Evolutionary conservation across 2,888 invertebrate genomes (phyloP), one percentile per base, ranked within the genome.

Genomic region (Drosophila falleni): DNA sequence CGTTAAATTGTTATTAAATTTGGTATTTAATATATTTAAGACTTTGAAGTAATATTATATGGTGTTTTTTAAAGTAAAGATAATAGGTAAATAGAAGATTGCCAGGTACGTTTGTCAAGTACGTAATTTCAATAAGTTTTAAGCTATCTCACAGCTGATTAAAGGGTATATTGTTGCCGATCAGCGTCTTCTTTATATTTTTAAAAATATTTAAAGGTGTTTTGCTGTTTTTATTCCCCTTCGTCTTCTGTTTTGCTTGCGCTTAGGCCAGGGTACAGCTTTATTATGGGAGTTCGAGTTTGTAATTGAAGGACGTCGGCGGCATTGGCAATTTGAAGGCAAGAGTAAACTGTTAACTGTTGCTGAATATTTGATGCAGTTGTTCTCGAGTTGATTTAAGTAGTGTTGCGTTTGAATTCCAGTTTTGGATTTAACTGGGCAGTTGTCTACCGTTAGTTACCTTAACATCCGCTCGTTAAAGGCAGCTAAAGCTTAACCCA

Each of bases 231-330:
- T 46, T 51, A 50, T 19, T 50, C 41, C 23, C 49, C 41, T 41
- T 50, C 11, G 23, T 42, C 16, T 41, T 19, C 9, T 16, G 10
- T 31, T 23, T 37, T 16, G 37, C 46, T 50, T 42, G 35, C 33
- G 63, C 75, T 80, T 71, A 67, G 81, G 61, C 35, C 87, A 68
- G 80, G 80, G 67, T 67, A 74, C 61, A 39, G 71, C 54, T 77
- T 65, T 70, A 49, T 61, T 74, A 61, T 76, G 78, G 64, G 78
- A 61, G 78, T 62, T 64, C 64, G 53, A 47, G 75, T 62, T 79
- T 55, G 47, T 51, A 83, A 78, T 58, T 83, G 83, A 88, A 88
- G 89, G 89, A 83, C 83, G 80, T 66, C 71, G 37, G 42, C 82
- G 39, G 66, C 69, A 71, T 41, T 65, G 67, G 65, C 70, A 68